Base-by-base conservation (phyloP, 2,888 invertebrate genomes). In the Gnatocerus cornutus region DNA sequence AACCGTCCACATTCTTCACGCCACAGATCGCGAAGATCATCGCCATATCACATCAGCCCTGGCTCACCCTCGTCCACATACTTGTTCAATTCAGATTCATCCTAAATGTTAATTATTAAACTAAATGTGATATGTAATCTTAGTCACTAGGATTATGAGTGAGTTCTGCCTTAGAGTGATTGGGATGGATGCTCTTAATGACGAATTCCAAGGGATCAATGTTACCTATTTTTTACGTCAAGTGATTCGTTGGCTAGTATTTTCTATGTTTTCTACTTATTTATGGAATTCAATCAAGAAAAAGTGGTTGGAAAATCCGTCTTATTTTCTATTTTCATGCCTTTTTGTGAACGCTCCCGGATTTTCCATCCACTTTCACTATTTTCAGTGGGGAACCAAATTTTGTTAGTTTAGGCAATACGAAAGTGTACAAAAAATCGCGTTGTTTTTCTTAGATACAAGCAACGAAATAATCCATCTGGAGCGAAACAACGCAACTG, bases 71-170 rank as follows among this genome's bases (percentile, higher is more conserved):
- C 64, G 3, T 58, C 64, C 27, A 30, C 53, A 10, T 63, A 12
- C 16, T 53, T 52, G 12, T 46, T 63, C 67, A 62, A 59, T 4
- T 21, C 21, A 3, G 21, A 21, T 53, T 33, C 53, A 52, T 50
- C 64, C 50, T 70, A 55, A 45, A 48, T 71, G 68, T 70, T 45
- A 59, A 43, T 43, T 59, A 59, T 68, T 62, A 63, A 73, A 74
- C 72, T 76, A 48, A 76, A 75, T 77, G 77, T 77, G 77, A 77
- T 77, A 76, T 75, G 50, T 74, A 72, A 74, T 72, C 68, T 75
- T 76, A 77, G 75, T 75, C 75, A 73, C 68, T 76, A 73, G 68
- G 66, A 56, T 71, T 71, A 64, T 56, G 39, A 55, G 66, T 56
- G 41, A 45, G 68, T 58, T 21, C 55, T 56, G 63, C 63, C 62